Percentiles rank a stretch among this genome's conserved stretches.
Conservation (phyloP, 1,140 invertebrate genomes). For the Panagrolaimus sp. region DNA sequence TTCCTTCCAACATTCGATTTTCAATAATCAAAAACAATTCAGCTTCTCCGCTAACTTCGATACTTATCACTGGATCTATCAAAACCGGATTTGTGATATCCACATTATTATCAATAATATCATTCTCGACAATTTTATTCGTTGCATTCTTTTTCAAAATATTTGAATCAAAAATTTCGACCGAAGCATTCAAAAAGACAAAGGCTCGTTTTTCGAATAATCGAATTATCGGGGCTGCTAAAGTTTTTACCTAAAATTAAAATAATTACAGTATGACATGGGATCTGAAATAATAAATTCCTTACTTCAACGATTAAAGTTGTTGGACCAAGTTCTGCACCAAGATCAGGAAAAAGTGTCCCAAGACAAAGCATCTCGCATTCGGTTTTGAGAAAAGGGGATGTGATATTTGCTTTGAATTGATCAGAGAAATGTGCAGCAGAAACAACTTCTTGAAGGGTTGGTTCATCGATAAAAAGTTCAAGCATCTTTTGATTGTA, state of each 20-base stretch:
- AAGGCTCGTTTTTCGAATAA: constrained; percentile 29
- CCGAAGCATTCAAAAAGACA: constrained; percentile 35
- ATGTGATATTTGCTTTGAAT: constrained; percentile 31
- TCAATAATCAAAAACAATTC: constrained; percentile 31
- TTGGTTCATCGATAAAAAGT: constrained; percentile 34
- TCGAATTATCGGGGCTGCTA: constrained; percentile 35
- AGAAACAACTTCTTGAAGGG: constrained; percentile 32
- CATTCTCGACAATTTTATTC: constrained; percentile 34
- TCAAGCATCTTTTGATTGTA: constrained; percentile 25
- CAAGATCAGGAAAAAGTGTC: constrained; percentile 48
- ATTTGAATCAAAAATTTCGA: constrained; percentile 26
- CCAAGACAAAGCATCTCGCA: constrained; percentile 44
- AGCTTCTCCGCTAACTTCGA: constrained; percentile 44
- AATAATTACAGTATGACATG: no score
- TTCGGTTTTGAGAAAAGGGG: constrained; percentile 32
- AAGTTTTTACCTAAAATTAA: constrained; percentile 24
- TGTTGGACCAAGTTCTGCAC: constrained; percentile 34
- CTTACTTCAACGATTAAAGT: constrained; percentile 40
- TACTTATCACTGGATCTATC: constrained; percentile 20
- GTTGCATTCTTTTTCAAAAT: constrained; percentile 25
- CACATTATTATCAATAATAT: constrained; percentile 15
- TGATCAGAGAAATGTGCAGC: constrained; percentile 24
- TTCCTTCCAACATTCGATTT: constrained; percentile 34
- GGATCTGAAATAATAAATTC: no score
- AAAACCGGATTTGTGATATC: constrained; percentile 11